These are phyloP conservation scores for Hesperia comma DNA, from an alignment of 2,888 invertebrate species.

Conservation along the genomic window DNA sequence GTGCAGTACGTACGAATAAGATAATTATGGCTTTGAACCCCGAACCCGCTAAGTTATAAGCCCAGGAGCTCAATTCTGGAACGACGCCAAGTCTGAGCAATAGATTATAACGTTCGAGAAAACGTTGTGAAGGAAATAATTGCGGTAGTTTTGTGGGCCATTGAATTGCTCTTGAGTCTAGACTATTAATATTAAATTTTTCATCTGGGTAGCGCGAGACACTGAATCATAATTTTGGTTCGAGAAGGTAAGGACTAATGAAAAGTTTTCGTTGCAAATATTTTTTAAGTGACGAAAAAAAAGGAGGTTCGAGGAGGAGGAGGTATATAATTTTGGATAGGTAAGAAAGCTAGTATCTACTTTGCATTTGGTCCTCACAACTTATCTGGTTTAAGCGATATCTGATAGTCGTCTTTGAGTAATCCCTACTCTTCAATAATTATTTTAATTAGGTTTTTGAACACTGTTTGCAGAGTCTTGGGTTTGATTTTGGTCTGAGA, in stretches of 20 bases:
- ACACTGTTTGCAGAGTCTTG: too few relatives aligned
- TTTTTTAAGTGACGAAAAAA: too few relatives aligned
- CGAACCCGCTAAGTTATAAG: slow-evolving; percentile 16
- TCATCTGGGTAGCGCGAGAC: not conserved
- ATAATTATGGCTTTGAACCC: slow-evolving; percentile 20
- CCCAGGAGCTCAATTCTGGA: slow-evolving; percentile 25
- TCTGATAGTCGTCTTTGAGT: too few relatives aligned
- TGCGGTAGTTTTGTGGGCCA: slow-evolving; percentile 34
- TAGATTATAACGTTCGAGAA: slow-evolving; percentile 39
- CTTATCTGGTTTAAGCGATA: too few relatives aligned
- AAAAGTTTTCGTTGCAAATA: not conserved
- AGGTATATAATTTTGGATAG: too few relatives aligned
- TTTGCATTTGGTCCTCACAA: too few relatives aligned
- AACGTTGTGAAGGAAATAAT: slow-evolving; percentile 36
- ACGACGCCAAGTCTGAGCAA: slow-evolving; percentile 31
- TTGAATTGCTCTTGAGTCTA: slow-evolving; percentile 24
- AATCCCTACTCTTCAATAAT: too few relatives aligned
- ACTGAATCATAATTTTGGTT: not conserved
- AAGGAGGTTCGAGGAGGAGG: too few relatives aligned
- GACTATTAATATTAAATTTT: slow-evolving; percentile 18
- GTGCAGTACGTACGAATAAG: slow-evolving; percentile 13
- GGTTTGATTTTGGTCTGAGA: too few relatives aligned
- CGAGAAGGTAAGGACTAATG: not conserved
- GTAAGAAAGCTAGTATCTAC: too few relatives aligned
- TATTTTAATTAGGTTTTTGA: too few relatives aligned